Conservation (phyloP, 1,140 invertebrate species). For the Acarapis woodi region DNA sequence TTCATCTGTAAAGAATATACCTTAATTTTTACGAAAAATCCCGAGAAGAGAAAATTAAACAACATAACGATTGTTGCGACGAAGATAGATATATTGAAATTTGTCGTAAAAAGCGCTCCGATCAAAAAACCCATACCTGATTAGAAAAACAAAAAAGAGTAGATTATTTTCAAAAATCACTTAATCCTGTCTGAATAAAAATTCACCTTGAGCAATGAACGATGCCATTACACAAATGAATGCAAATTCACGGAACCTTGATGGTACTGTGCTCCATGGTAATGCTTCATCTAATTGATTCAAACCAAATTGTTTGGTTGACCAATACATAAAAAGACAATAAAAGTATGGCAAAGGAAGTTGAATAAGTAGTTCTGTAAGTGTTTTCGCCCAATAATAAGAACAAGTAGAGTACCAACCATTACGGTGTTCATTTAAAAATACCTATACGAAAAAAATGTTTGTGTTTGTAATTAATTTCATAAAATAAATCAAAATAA, state of each 20-base stretch:
- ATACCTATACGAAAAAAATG: too few species aligned
- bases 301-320: conserved; percentile 1
- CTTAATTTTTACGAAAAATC: background rate
- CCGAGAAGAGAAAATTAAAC: conserved; percentile 2
- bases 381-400: conserved; percentile 15
- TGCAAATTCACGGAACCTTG: background rate
- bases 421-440: conserved; percentile 14
- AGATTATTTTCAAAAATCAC: too few species aligned
- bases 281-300: background rate
- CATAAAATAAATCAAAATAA: too few species aligned
- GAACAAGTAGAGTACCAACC: conserved; percentile 14
- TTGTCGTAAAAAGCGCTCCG: conserved; percentile 2
- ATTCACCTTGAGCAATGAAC: conserved; percentile 1
- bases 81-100: conserved; percentile 3
- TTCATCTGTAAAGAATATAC: too few species aligned
- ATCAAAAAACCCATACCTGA: conserved; percentile 1
- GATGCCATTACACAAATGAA: conserved; percentile 1
- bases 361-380: conserved; percentile 16
- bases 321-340: background rate
- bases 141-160: too few species aligned
- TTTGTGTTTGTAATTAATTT: too few species aligned
- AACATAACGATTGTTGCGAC: conserved; percentile 3
- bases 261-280: background rate
- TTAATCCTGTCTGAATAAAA: too few species aligned
- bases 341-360: conserved; percentile 1